Percentiles rank a stretch among this genome's conserved stretches.
Evolutionary conservation across 2,888 invertebrate species (phyloP).

Genomic region (Leucoma salicis): DNA sequence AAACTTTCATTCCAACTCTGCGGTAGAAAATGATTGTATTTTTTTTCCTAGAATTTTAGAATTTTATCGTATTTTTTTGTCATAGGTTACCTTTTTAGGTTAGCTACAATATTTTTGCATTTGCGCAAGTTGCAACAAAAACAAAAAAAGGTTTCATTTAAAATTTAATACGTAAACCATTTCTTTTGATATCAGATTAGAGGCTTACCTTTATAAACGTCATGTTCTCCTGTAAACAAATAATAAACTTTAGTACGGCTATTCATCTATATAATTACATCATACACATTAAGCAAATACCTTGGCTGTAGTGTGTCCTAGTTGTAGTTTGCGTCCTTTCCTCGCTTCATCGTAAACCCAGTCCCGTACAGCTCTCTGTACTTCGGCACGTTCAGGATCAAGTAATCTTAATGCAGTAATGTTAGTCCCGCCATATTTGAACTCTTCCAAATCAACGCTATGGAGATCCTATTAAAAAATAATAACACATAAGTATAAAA

Average conservation of each 20-base stretch:
- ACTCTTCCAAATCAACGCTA: constrained; percentile 95
- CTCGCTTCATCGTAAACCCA: constrained; percentile 90
- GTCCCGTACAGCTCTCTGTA: constrained; percentile 89
- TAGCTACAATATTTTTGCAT: too few relatives aligned
- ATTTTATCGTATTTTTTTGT: too few relatives aligned
- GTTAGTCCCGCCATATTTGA: constrained; percentile 97
- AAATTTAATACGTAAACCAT: too few relatives aligned
- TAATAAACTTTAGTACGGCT: constrained; percentile 14
- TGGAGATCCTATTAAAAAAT: constrained; percentile 88
- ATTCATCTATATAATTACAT: constrained; percentile 5
- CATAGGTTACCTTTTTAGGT: too few relatives aligned
- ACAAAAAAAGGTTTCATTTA: too few relatives aligned
- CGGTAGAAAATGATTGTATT: too few relatives aligned
- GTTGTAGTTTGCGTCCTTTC: constrained; percentile 83
- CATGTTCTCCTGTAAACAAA: constrained; percentile 84
- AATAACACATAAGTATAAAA: neutral
- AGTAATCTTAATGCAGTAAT: constrained; percentile 96
- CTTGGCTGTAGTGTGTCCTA: constrained; percentile 81
- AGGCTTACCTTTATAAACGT: constrained; percentile 86
- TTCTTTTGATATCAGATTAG: too few relatives aligned
- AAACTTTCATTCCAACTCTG: too few relatives aligned
- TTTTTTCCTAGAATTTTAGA: too few relatives aligned
- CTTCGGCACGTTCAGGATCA: constrained; percentile 90
- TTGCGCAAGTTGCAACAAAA: too few relatives aligned
- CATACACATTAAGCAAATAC: constrained; percentile 62